Evolutionary conservation across 1,140 invertebrate species (phyloP).

Genomic region (Scaptodrosophila lebanonensis): DNA sequence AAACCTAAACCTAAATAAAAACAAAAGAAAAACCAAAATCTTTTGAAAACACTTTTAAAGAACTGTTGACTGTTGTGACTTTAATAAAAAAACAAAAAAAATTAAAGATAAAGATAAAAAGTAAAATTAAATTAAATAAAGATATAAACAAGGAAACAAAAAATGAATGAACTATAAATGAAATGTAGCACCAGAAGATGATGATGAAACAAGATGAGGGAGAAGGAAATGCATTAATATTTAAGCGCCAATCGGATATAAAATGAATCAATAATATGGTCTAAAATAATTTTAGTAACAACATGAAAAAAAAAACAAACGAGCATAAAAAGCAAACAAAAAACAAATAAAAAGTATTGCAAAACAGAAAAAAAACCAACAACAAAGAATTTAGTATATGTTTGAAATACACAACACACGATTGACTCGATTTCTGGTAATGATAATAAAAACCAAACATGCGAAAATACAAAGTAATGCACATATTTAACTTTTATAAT

Average conservation of each 20-base stretch:
- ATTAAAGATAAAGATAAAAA: constrained; percentile 5
- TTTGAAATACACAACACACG: no score
- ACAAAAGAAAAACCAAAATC: constrained; percentile 27
- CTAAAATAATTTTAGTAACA: constrained; percentile 56
- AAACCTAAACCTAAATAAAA: constrained; percentile 14
- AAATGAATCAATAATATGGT: constrained; percentile 38
- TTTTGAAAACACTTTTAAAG: constrained; percentile 56
- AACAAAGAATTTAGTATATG: no score
- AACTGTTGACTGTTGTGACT: constrained; percentile 68
- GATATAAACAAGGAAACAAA: constrained; percentile 6
- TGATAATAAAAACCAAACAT: no score
- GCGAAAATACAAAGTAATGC: no score
- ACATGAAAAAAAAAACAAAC: constrained; percentile 4
- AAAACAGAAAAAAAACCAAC: constrained; percentile 41
- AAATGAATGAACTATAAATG: constrained; percentile 12
- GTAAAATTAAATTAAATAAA: constrained; percentile 9
- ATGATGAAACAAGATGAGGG: constrained; percentile 22
- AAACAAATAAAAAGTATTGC: constrained; percentile 46
- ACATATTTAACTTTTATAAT: no score
- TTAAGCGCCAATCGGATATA: constrained; percentile 46
- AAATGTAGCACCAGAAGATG: constrained; percentile 13
- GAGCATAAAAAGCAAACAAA: constrained; percentile 24
- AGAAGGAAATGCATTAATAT: constrained; percentile 35
- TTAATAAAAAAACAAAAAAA: constrained; percentile 36
- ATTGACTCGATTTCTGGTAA: no score